Percentiles rank a stretch among this genome's conserved stretches.
These are phyloP conservation scores for Lithobates pipiens DNA, from an alignment of 2,797 vertebrate genomes.

Conservation along the genomic window DNA sequence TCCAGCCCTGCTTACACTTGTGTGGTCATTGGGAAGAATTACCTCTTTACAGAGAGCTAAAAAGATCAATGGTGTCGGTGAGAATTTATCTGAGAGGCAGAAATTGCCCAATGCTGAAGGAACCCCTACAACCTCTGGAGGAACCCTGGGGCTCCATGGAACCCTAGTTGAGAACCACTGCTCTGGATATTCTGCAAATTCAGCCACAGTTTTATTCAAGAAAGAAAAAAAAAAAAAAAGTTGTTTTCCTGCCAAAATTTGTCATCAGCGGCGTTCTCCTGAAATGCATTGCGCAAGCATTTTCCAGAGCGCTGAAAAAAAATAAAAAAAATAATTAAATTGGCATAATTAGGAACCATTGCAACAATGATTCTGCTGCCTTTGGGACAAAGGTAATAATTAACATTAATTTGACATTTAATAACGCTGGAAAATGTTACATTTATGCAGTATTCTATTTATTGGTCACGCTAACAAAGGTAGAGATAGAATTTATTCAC, in stretches of 20 bases:
- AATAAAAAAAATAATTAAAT: not conserved
- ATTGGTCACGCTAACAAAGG: not conserved
- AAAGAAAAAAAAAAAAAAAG: not conserved
- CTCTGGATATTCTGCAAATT: not conserved
- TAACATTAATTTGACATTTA: conserved; percentile 45
- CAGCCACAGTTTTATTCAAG: not conserved
- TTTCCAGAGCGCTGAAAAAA: not conserved
- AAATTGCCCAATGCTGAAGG: no score
- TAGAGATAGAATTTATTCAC: not conserved
- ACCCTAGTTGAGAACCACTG: no score
- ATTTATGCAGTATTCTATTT: conserved; percentile 1
- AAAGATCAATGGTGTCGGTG: no score
- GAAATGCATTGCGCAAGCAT: not conserved
- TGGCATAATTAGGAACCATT: conserved; percentile 9
- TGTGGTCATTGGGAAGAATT: no score
- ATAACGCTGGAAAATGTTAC: conserved; percentile 8
- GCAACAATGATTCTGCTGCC: not conserved
- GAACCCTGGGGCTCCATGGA: no score
- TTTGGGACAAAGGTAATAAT: conserved; percentile 17
- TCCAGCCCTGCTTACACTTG: no score
- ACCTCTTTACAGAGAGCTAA: no score
- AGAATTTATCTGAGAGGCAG: no score
- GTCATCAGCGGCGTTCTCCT: not conserved
- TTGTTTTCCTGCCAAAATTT: not conserved
- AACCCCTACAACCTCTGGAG: no score